Evolutionary conservation across 2,888 invertebrate genomes (phyloP), one percentile per base, ranked within the genome.

Genomic region (Macrosiphum euphorbiae): DNA sequence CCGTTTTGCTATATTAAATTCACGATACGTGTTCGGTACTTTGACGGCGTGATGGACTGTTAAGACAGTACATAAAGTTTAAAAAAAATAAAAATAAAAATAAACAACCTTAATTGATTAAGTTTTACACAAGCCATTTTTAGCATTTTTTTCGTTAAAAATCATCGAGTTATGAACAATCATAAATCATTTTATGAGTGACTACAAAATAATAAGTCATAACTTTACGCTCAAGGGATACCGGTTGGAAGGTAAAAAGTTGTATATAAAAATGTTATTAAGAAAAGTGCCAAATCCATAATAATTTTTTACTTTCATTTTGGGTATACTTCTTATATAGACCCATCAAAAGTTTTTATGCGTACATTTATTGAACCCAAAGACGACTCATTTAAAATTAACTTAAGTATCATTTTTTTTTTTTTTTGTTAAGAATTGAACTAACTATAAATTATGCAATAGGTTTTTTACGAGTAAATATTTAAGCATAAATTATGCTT

Each of bases 141-240:
- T 35, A 20, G 7, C 20, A 35, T 35, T 67, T 78, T 35, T 78
- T 78, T 78, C 28, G 35, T 50, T 24, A 61, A 47, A 89, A 90
- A 50, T 78, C 90, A 78, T 26, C 13, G 13, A 90, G 24, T 67
- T 41, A 52, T 84, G 44, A 47, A 86, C 35, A 20, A 35, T 35
- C 58, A 47, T 86, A 86, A 58, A 86, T 92, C 86, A 58, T 61
- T 88, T 92, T 61, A 92, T 52, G 41, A 61, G 28, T 44, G 44
- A 88, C 92, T 88, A 55, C 26, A 61, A 67, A 92, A 92, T 26
- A 67, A 92, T n/a, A 67, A 92, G n/a, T 91, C n/a, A 58, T 87
- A 92, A 58, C 28, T 78, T 61, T 85, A 24, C 86, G 47, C 16
- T 35, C 16, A 20, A 85, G n/a, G 10, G 11, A 20, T 85, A 61